Evolutionary conservation across 2,888 invertebrate genomes (phyloP), one percentile per base, ranked within the genome.

Genomic region (Dynastes hyllus): DNA sequence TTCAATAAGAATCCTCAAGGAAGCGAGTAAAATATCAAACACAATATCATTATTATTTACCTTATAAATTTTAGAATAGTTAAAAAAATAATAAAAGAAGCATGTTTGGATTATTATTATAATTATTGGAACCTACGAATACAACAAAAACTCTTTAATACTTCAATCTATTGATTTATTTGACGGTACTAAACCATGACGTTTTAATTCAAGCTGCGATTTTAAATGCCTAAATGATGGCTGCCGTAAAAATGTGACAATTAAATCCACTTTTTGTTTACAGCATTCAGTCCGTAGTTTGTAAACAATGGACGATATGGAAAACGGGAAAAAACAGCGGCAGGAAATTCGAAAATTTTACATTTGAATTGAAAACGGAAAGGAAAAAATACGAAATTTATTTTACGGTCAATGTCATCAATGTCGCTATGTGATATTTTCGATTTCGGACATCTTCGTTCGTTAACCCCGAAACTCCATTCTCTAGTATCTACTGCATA

Each of bases 301-400:
- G 16, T 67, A 67, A 67, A 67, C 67, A 67, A 67, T 67, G 67
- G 67, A 50, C 22, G 16, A 22, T 27, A 50, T 32, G 16, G 16
- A 45, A 45, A 27, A 67, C 5, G 27, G 27, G 50, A 50, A 67
- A 45, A 67, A 67, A 67, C 13, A 67, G 22, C 67, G 3, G 27
- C 67, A 67, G 67, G 67, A 67, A 67, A 67, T 67, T 27, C 50
- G 11, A 45, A 27, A 67, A 67, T 67, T 67, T 67, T 45, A 50
- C 67, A 67, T 67, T 67, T 67, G 27, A 50, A 67, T 67, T 50
- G 67, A 27, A 45, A 67, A 63, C 16, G 1, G 55, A 58, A 22
- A 58, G 55, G 6, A 37, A 37, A 65, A 63, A 37, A 37, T 8
- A 45, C 50, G 27, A 67, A 67, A 67, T 50, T 67, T 45, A 67